A percentile compares a stretch with the other conserved stretches of the same genome.
Evolutionary conservation across 2,797 vertebrate genomes (phyloP).

Genomic region (Megaceryle alcyon): DNA sequence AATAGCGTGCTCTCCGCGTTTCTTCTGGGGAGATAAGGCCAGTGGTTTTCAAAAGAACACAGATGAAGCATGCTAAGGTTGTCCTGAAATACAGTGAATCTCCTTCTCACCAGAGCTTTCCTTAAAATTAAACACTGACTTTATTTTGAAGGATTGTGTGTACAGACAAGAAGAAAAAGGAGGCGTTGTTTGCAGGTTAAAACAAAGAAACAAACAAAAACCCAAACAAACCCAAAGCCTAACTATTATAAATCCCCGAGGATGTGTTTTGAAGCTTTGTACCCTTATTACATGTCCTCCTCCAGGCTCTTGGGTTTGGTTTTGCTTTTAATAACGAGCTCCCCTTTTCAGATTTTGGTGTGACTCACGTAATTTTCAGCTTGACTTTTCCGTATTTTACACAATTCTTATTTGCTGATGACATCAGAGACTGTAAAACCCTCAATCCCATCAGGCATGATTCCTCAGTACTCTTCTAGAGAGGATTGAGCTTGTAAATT

Average conservation of each 20-base stretch:
- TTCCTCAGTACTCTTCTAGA: not conserved
- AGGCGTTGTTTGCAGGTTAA: not conserved
- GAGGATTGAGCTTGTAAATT: not conserved
- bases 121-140: conserved; percentile 32
- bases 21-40: conserved; percentile 15
- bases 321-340: conserved; percentile 4
- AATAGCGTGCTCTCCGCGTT: conserved; percentile 15
- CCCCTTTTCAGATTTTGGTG: not conserved
- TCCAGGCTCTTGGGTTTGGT: not conserved
- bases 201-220: not conserved
- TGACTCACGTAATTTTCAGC: not conserved
- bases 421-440: not conserved
- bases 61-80: conserved; percentile 32
- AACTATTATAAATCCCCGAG: not conserved
- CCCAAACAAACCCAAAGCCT: not conserved
- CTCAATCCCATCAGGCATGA: not conserved
- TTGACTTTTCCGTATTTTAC: not conserved
- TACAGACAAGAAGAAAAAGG: not conserved
- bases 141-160: not conserved
- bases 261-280: not conserved
- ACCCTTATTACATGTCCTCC: not conserved
- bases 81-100: not conserved
- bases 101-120: not conserved
- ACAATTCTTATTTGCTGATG: not conserved
- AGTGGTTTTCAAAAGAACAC: conserved; percentile 19